Conservation (phyloP, 1,140 invertebrate species). For the Lasaia peninsularis region DNA sequence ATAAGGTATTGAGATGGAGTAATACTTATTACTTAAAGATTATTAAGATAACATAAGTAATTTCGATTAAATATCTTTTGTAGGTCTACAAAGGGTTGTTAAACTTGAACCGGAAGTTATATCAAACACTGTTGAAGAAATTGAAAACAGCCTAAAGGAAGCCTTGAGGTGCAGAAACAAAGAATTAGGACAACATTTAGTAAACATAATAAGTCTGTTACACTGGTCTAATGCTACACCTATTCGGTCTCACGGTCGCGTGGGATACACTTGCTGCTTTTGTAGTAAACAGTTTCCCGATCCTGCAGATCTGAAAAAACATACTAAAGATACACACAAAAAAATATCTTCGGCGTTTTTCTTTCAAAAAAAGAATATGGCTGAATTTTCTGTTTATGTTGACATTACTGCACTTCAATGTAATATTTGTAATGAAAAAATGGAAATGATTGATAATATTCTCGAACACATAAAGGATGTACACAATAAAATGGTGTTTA, state of each 20-base stretch:
- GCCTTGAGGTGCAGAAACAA: background rate
- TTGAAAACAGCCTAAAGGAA: background rate
- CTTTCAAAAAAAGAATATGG: background rate
- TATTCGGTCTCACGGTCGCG: background rate
- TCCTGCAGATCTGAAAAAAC: slow-evolving; percentile 38
- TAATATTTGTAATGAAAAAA: slow-evolving; percentile 27
- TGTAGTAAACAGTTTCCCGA: slow-evolving; percentile 33
- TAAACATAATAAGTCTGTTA: slow-evolving; percentile 6
- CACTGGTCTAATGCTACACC: slow-evolving; percentile 20
- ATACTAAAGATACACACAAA: slow-evolving; percentile 34
- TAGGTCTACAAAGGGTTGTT: background rate
- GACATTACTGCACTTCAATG: slow-evolving; percentile 41
- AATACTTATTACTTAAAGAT: too few species aligned
- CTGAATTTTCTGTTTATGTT: slow-evolving; percentile 26
- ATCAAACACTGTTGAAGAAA: background rate
- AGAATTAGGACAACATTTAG: background rate
- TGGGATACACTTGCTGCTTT: slow-evolving; percentile 32
- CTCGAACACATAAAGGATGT: slow-evolving; percentile 26
- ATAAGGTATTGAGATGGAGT: too few species aligned
- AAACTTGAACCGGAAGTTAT: background rate
- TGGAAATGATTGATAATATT: slow-evolving; percentile 29
- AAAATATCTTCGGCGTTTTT: background rate
- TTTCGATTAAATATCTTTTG: background rate
- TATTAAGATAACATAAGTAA: background rate
- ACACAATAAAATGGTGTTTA: slow-evolving; percentile 27